These are phyloP conservation scores for Steromphala cineraria DNA, from an alignment of 2,888 invertebrate species.

Conservation along the genomic window DNA sequence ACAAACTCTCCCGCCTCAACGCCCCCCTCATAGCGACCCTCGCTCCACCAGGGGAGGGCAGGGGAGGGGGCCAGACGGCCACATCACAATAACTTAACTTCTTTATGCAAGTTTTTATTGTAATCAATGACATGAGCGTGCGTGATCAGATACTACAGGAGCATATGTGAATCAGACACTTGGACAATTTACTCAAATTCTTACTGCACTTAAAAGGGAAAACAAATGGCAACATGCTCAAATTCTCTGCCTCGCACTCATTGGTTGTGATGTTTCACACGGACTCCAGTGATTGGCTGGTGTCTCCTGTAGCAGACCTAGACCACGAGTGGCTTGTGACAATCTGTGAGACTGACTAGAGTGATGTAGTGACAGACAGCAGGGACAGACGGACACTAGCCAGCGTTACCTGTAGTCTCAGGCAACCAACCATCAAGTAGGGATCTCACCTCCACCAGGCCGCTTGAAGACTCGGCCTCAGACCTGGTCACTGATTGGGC, in stretches of 20 bases:
- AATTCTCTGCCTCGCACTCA: slow-evolving; percentile 12
- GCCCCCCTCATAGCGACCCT: slow-evolving; percentile 38
- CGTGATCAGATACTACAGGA: not conserved
- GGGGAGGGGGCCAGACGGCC: not conserved
- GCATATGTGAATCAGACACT: slow-evolving; percentile 3
- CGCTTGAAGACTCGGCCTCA: not conserved
- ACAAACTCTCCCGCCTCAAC: slow-evolving; percentile 37
- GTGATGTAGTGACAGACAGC: no score
- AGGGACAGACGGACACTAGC: not conserved
- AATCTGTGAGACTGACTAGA: not conserved
- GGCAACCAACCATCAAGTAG: not conserved
- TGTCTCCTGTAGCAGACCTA: not conserved
- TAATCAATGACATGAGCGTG: not conserved
- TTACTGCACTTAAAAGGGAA: not conserved
- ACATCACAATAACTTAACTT: not conserved
- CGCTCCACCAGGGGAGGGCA: no score
- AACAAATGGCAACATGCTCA: slow-evolving; percentile 8
- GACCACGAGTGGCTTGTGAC: not conserved
- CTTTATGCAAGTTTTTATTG: slow-evolving; percentile 2
- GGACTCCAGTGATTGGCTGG: slow-evolving; percentile 11
- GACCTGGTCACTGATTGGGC: not conserved
- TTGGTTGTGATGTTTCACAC: slow-evolving; percentile 11
- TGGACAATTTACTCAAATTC: not conserved
- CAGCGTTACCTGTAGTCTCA: not conserved
- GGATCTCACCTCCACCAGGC: not conserved